These are phyloP conservation scores for Hyperoodon ampullatus DNA, from an alignment of 2,113 vertebrate genomes.

Conservation along the genomic window DNA sequence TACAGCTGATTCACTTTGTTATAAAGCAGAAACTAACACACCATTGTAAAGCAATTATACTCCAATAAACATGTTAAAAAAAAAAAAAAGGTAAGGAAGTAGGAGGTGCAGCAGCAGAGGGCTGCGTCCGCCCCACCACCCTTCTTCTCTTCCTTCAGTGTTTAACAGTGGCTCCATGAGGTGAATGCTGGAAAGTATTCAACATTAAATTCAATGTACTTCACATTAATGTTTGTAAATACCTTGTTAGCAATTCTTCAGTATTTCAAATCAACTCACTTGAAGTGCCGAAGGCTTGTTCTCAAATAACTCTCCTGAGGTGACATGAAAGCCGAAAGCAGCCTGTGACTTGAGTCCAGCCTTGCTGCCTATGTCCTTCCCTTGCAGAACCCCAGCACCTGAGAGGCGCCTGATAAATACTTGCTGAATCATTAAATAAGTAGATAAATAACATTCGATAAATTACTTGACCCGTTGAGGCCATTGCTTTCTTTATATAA, in stretches of 20 bases:
- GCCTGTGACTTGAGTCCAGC: background rate
- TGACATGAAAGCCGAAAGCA: slow-evolving; percentile 44
- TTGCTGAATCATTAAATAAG: slow-evolving; percentile 34
- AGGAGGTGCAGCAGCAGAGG: background rate
- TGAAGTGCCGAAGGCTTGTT: slow-evolving; percentile 56
- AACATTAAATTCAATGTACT: slow-evolving; percentile 29
- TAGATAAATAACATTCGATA: background rate
- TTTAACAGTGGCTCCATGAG: slow-evolving; percentile 81
- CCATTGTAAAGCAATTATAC: too few relatives aligned
- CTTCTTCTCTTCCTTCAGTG: slow-evolving; percentile 6
- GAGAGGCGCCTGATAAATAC: background rate
- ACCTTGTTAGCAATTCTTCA: slow-evolving; percentile 50
- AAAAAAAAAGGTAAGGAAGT: background rate
- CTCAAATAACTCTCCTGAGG: slow-evolving; percentile 28
- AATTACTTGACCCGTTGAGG: slow-evolving; percentile 19
- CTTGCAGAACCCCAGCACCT: background rate
- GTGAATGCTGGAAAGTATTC: slow-evolving; percentile 70
- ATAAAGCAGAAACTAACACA: too few relatives aligned
- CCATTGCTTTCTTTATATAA: slow-evolving; percentile 13
- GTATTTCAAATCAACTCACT: slow-evolving; percentile 46
- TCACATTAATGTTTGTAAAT: slow-evolving; percentile 25
- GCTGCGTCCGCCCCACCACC: background rate
- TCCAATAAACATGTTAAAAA: too few relatives aligned
- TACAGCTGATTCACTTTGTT: too few relatives aligned
- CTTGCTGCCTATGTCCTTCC: background rate